Evolutionary conservation across 2,113 vertebrate genomes (phyloP).

Genomic region (Loxodonta africana): DNA sequence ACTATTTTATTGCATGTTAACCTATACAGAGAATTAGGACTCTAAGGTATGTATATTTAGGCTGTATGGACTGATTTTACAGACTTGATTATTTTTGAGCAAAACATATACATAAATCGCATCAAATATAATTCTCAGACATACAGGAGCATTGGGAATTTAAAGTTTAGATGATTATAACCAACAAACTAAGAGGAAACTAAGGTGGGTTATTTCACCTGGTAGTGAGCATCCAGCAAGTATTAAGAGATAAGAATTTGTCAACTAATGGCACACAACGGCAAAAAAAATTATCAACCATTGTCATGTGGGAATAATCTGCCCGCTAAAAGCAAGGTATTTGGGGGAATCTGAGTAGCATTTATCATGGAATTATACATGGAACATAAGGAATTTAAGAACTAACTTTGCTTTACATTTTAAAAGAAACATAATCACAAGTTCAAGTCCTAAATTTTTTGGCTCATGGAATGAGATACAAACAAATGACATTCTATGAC

Average conservation of each 20-base stretch:
- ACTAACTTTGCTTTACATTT: too few relatives aligned
- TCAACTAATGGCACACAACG: not conserved
- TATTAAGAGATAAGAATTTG: not conserved
- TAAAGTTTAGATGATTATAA: not conserved
- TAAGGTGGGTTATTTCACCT: not conserved
- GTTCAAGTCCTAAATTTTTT: not conserved
- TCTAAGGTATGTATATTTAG: not conserved
- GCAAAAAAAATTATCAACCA: rapidly evolving
- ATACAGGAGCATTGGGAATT: not conserved
- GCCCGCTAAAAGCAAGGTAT: too few relatives aligned
- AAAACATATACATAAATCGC: not conserved
- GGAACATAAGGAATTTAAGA: too few relatives aligned
- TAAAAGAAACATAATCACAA: not conserved
- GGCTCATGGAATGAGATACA: not conserved
- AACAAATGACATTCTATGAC: not conserved
- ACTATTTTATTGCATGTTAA: rapidly evolving
- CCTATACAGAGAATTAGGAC: too few relatives aligned
- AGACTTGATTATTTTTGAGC: not conserved
- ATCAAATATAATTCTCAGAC: not conserved
- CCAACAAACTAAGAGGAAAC: not conserved
- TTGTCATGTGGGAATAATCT: too few relatives aligned
- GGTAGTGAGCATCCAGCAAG: not conserved
- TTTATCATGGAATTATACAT: too few relatives aligned
- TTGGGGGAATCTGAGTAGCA: too few relatives aligned
- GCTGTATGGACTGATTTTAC: not conserved